Evolutionary conservation across 2,113 vertebrate genomes (phyloP).

Genomic region (Chrysochloris asiatica): DNA sequence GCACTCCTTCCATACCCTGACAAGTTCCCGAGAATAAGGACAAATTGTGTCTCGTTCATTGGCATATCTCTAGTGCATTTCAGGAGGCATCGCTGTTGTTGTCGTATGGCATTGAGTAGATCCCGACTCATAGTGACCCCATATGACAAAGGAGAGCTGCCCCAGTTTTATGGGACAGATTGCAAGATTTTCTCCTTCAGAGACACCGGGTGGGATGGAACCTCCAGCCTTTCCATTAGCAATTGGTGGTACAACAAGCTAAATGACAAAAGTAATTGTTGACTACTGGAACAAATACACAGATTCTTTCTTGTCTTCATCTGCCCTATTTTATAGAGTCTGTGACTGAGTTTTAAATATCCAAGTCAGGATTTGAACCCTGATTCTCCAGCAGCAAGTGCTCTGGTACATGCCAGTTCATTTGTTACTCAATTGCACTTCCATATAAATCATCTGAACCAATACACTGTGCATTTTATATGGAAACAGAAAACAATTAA

Average conservation of each 20-base stretch:
- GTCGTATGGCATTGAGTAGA: no score
- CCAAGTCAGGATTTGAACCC: not conserved
- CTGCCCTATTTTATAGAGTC: not conserved
- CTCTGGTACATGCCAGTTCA: not conserved
- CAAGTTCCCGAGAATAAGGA: not conserved
- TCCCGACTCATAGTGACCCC: not conserved
- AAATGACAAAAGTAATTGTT: not conserved
- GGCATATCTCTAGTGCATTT: no score
- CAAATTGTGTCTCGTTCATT: not conserved
- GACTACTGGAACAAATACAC: not conserved
- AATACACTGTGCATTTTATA: not conserved
- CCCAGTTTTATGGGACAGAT: not conserved
- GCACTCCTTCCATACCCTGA: not conserved
- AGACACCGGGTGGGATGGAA: not conserved
- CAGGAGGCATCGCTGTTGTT: no score
- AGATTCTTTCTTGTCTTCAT: not conserved
- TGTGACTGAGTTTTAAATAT: not conserved
- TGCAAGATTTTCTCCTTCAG: not conserved
- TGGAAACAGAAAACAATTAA: not conserved
- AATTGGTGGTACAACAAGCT: not conserved
- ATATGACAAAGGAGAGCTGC: not conserved
- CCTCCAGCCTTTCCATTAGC: not conserved
- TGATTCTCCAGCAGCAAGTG: no score
- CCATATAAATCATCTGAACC: no score
- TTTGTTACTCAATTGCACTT: no score